phyloP scores from a whole-genome alignment of 2,797 vertebrate genomes.

The Pyrrhura leucotis region DNA sequence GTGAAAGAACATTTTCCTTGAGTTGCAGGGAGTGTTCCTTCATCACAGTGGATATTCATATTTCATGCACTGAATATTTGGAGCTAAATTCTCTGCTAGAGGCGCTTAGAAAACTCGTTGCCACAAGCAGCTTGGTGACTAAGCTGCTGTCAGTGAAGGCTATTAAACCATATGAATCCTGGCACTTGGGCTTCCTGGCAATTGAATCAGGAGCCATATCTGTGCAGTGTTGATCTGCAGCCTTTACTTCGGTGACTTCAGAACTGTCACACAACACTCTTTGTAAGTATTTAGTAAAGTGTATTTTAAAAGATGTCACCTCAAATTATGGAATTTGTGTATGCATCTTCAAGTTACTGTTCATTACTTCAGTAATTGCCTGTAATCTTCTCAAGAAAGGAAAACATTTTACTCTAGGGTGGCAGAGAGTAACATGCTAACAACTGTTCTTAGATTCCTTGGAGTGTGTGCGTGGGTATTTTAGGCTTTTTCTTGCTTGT shows the following conservation, averaged over 20 bases:
- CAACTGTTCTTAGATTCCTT: neutral
- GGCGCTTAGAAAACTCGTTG: neutral
- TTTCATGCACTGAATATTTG: neutral
- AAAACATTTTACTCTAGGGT: neutral
- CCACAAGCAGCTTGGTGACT: neutral
- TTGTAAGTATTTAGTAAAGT: neutral
- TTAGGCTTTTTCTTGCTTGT: neutral
- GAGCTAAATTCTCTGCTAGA: neutral
- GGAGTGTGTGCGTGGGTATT: neutral
- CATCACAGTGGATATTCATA: neutral
- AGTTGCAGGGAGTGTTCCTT: neutral
- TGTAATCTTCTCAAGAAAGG: neutral
- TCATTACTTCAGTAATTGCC: neutral
- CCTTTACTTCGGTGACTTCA: neutral
- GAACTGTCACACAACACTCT: neutral
- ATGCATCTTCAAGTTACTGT: neutral
- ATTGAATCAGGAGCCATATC: slow-evolving; percentile 1
- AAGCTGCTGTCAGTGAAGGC: slow-evolving; percentile 5
- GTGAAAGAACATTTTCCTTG: neutral
- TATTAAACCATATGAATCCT: neutral
- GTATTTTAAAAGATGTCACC: neutral
- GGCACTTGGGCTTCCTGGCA: neutral
- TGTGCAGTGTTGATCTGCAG: neutral
- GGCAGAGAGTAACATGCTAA: neutral
- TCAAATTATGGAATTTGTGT: neutral